These are phyloP conservation scores for Parnassius orleans DNA, from an alignment of 2,888 invertebrate genomes.

Conservation along the genomic window DNA sequence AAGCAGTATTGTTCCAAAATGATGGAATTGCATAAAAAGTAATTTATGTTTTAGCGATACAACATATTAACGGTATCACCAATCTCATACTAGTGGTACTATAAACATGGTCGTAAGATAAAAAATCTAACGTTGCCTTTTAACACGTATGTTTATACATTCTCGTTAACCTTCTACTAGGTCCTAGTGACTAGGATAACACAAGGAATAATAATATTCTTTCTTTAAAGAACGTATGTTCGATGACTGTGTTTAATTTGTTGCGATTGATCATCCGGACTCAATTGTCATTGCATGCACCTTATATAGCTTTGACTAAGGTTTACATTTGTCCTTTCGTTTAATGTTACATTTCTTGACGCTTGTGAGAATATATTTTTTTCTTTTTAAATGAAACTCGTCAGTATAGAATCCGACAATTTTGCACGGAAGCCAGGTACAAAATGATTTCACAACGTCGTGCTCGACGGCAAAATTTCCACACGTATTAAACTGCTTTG, in stretches of 20 bases:
- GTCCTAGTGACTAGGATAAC: background rate
- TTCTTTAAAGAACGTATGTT: background rate
- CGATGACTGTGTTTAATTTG: background rate
- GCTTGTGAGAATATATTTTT: background rate
- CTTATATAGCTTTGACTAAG: background rate
- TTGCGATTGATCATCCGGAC: background rate
- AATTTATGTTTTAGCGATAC: background rate
- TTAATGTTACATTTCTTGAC: background rate
- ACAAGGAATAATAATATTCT: slow-evolving; percentile 7
- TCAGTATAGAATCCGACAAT: slow-evolving; percentile 12
- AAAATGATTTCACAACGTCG: slow-evolving; percentile 9
- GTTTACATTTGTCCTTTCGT: slow-evolving; percentile 4
- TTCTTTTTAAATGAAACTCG: slow-evolving; percentile 9
- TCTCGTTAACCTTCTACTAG: slow-evolving; percentile 17
- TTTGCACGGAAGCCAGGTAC: slow-evolving; percentile 15
- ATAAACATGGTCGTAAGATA: background rate
- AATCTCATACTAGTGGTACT: too few relatives aligned
- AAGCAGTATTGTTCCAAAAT: too few relatives aligned
- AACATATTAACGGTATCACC: background rate
- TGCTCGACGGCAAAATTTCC: background rate
- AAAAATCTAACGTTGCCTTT: slow-evolving; percentile 8
- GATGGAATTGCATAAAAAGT: too few relatives aligned
- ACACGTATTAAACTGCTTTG: background rate
- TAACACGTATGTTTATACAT: slow-evolving; percentile 7
- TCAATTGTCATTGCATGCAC: too few relatives aligned